Evolutionary conservation across 2,113 vertebrate species (phyloP).

Genomic region (Neolamprologus toae): DNA sequence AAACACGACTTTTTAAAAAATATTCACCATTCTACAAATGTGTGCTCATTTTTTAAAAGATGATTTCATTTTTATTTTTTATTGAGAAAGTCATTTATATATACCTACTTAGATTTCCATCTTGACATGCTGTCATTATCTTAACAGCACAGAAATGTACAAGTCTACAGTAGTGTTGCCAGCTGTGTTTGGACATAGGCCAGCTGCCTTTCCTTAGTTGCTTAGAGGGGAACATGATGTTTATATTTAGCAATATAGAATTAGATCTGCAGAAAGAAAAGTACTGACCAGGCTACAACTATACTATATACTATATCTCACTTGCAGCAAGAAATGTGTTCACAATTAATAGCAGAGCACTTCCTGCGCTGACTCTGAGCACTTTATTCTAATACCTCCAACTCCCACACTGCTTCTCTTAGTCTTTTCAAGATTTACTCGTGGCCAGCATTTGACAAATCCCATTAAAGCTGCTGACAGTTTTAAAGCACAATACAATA

Average conservation of each 20-base stretch:
- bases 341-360: background rate
- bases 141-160: conserved; percentile 1
- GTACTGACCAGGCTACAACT: background rate
- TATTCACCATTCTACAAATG: background rate
- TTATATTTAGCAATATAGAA: conserved; percentile 30
- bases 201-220: conserved; percentile 7
- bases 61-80: background rate
- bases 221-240: conserved; percentile 5
- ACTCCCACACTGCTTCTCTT: conserved; percentile 6
- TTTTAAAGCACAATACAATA: conserved; percentile 48
- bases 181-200: conserved; percentile 31
- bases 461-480: conserved; percentile 59
- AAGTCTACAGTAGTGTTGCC: conserved; percentile 9
- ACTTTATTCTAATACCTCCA: background rate
- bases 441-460: conserved; percentile 66
- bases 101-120: background rate
- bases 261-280: background rate
- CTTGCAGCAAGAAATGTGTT: background rate
- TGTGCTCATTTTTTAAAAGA: background rate
- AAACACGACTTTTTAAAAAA: background rate
- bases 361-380: background rate
- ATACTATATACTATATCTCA: background rate
- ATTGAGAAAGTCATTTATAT: background rate
- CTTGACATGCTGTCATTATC: background rate
- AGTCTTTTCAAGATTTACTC: conserved; percentile 43